phyloP scores from a whole-genome alignment of 2,113 vertebrate genomes.

The Narcine bancroftii region DNA sequence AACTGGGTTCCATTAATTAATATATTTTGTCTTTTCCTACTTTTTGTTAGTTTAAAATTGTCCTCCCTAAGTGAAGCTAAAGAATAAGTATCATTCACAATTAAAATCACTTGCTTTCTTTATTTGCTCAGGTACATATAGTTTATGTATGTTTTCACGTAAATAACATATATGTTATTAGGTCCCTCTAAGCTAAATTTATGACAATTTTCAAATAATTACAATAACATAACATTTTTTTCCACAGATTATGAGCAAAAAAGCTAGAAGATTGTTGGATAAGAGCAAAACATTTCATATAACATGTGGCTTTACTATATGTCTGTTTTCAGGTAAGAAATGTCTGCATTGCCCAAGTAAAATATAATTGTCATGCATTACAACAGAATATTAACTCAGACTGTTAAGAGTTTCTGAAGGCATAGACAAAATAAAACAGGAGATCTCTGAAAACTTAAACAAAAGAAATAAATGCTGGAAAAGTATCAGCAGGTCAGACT shows the following conservation, averaged over 20 bases:
- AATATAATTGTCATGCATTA: neutral
- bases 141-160: too few relatives aligned
- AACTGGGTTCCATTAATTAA: too few relatives aligned
- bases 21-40: too few relatives aligned
- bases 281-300: conserved; percentile 86
- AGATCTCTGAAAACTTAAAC: too few relatives aligned
- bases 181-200: neutral
- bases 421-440: neutral
- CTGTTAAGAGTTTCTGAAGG: neutral
- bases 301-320: conserved; percentile 74
- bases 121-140: too few relatives aligned
- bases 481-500: too few relatives aligned
- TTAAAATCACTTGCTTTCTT: too few relatives aligned
- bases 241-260: conserved; percentile 72
- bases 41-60: too few relatives aligned
- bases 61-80: neutral
- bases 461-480: too few relatives aligned
- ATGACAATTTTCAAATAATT: neutral
- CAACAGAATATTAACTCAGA: neutral
- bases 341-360: neutral
- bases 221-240: conserved; percentile 1
- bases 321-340: conserved; percentile 79
- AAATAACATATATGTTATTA: too few relatives aligned
- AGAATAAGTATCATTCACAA: neutral
- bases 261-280: conserved; percentile 76